These are phyloP conservation scores for Leistus spinibarbis DNA, from an alignment of 2,888 invertebrate species.

Conservation along the genomic window DNA sequence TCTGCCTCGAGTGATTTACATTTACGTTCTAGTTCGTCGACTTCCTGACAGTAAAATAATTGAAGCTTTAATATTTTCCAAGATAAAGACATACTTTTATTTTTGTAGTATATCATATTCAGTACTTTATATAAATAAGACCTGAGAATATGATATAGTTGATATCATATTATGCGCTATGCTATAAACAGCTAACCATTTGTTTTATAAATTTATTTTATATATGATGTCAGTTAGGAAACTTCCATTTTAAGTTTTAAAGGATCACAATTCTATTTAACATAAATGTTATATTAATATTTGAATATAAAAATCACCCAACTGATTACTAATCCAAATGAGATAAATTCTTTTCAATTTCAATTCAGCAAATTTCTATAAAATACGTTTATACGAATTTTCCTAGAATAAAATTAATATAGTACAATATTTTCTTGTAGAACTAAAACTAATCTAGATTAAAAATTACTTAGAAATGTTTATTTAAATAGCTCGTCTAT, in stretches of 20 bases:
- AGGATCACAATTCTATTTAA: too few relatives aligned
- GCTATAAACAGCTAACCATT: not conserved
- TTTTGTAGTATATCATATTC: not conserved
- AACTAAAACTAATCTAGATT: not conserved
- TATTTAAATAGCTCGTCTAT: not conserved
- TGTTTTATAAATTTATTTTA: too few relatives aligned
- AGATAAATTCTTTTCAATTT: too few relatives aligned
- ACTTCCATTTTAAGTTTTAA: too few relatives aligned
- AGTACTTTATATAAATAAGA: not conserved
- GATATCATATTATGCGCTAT: not conserved
- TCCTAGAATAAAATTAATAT: too few relatives aligned
- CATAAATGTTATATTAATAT: too few relatives aligned
- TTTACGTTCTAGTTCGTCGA: slow-evolving; percentile 60
- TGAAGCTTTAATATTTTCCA: not conserved
- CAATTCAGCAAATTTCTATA: too few relatives aligned
- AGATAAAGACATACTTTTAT: not conserved
- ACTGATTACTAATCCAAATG: too few relatives aligned
- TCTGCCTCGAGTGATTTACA: slow-evolving; percentile 62
- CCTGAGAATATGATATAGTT: not conserved
- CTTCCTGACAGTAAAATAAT: slow-evolving; percentile 54
- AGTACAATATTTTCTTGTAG: not conserved
- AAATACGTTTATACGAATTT: too few relatives aligned
- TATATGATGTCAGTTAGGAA: not conserved
- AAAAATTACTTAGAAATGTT: not conserved
- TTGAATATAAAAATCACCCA: too few relatives aligned